Evolutionary conservation across 2,113 vertebrate genomes (phyloP).

Genomic region (Rissa tridactyla): DNA sequence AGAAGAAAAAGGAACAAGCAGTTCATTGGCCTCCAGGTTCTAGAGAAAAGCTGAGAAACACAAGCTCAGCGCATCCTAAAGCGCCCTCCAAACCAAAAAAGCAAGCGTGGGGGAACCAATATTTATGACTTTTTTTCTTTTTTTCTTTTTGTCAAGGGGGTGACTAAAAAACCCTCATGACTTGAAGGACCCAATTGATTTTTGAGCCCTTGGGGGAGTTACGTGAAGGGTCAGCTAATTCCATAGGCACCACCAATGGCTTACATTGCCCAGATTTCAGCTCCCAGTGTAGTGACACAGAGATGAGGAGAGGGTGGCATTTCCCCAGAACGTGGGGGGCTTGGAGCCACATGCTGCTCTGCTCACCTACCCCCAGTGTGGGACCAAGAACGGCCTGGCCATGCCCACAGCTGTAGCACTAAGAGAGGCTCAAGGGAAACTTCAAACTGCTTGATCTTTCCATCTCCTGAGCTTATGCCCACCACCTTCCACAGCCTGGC

Average conservation of each 20-base stretch:
- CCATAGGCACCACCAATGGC: not conserved
- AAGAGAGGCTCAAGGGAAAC: not conserved
- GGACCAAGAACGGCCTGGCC: not conserved
- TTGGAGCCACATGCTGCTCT: not conserved
- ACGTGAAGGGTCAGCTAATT: not conserved
- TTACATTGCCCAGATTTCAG: not conserved
- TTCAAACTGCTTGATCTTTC: not conserved
- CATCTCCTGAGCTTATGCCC: not conserved
- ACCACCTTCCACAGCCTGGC: not conserved
- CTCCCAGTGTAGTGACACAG: not conserved
- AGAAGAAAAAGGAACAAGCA: not conserved
- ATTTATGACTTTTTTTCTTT: not conserved
- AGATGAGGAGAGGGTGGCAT: not conserved
- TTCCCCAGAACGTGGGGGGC: not conserved
- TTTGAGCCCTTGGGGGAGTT: not conserved
- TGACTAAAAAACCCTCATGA: not conserved
- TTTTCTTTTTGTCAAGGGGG: not conserved
- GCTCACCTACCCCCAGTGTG: accelerated
- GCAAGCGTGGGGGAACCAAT: not conserved
- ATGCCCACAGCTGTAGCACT: not conserved
- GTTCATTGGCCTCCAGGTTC: not conserved
- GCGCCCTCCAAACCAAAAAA: not conserved
- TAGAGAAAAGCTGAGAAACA: not conserved
- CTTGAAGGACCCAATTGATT: not conserved
- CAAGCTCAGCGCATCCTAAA: not conserved